Conservation (phyloP, 2,113 vertebrate species). For the Aepyceros melampus region DNA sequence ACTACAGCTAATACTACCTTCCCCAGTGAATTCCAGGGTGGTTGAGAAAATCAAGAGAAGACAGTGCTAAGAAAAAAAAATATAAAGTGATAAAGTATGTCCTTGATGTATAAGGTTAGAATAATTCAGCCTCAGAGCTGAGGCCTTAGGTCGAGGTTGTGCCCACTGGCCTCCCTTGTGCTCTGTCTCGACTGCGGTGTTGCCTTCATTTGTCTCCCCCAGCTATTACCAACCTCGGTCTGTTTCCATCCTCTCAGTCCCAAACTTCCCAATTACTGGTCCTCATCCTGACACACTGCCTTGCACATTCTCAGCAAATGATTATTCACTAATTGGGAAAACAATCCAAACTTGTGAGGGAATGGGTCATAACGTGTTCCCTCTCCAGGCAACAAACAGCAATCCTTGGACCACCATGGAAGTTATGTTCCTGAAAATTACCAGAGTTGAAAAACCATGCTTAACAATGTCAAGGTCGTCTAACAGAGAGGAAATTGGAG, state of each 20-base stretch:
- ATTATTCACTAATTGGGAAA: conserved; percentile 46
- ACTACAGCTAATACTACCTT: not conserved
- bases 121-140: not conserved
- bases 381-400: conserved; percentile 12
- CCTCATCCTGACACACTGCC: not conserved
- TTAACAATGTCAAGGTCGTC: not conserved
- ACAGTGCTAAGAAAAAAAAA: not conserved
- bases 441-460: conserved; percentile 1
- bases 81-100: not conserved
- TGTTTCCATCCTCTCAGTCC: not conserved
- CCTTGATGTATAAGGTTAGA: not conserved
- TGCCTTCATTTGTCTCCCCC: not conserved
- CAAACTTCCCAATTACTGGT: not conserved
- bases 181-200: not conserved
- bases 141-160: not conserved
- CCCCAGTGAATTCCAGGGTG: not conserved
- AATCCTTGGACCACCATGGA: conserved; percentile 3
- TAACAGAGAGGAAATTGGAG: not conserved
- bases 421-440: conserved; percentile 35
- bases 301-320: conserved; percentile 3
- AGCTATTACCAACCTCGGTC: not conserved
- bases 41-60: conserved; percentile 10
- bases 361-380: conserved; percentile 13
- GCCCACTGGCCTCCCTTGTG: not conserved
- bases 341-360: conserved; percentile 31